A percentile compares a stretch with the other conserved stretches of the same genome.
These are phyloP conservation scores for Crocidura indochinensis DNA, from an alignment of 2,797 vertebrate species.

Conservation along the genomic window DNA sequence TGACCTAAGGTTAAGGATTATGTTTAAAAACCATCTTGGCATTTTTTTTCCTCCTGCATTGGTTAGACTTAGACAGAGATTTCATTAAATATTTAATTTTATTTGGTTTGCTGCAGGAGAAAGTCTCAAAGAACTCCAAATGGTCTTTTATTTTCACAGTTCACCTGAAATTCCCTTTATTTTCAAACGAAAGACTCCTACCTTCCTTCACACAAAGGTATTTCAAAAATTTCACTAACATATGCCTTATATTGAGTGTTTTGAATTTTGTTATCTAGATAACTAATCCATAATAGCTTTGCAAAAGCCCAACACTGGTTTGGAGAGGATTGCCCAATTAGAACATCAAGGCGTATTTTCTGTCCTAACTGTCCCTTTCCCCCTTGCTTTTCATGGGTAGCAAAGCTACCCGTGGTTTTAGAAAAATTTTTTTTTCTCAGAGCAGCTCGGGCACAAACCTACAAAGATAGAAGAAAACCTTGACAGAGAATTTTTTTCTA, in stretches of 20 bases:
- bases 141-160: conserved; percentile 53
- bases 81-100: conserved; percentile 83
- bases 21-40: conserved; percentile 74
- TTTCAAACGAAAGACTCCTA: conserved; percentile 53
- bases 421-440: conserved; percentile 57
- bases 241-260: conserved; percentile 13
- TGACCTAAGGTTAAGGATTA: conserved; percentile 74
- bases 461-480: conserved; percentile 18
- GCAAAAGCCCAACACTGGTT: background rate
- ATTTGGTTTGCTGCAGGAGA: conserved; percentile 73
- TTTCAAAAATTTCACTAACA: conserved; percentile 69
- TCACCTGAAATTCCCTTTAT: conserved; percentile 65
- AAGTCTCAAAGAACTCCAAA: conserved; percentile 67
- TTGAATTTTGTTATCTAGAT: conserved; percentile 53
- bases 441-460: background rate
- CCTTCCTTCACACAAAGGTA: conserved; percentile 69
- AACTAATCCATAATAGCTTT: conserved; percentile 54
- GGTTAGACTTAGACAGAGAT: conserved; percentile 63
- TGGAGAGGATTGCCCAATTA: conserved; percentile 5
- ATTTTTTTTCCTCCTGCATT: conserved; percentile 78
- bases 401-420: conserved; percentile 43
- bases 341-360: conserved; percentile 45
- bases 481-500: conserved; percentile 17
- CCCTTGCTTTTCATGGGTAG: conserved; percentile 29
- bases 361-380: conserved; percentile 27